phyloP scores from a whole-genome alignment of 2,797 vertebrate genomes.

The Hypotaenidia okinawae region DNA sequence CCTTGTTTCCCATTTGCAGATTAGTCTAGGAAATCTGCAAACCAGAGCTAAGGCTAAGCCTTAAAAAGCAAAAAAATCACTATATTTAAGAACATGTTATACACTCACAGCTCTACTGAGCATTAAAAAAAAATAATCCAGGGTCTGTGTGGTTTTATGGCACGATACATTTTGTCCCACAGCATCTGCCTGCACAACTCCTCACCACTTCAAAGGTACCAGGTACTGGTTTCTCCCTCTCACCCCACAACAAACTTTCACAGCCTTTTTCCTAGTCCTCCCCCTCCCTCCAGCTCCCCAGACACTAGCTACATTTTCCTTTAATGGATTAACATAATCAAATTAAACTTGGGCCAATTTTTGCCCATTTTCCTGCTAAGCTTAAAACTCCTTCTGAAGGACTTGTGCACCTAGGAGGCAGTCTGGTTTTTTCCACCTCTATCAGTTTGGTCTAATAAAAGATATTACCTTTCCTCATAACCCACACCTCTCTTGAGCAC shows the following conservation, averaged over 20 bases:
- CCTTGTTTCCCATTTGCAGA: not conserved
- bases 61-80: not conserved
- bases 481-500: conserved; percentile 28
- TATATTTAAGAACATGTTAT: not conserved
- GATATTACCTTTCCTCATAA: conserved; percentile 28
- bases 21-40: not conserved
- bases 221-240: not conserved
- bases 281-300: not conserved
- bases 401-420: not conserved
- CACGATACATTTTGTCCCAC: not conserved
- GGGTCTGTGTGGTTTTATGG: not conserved
- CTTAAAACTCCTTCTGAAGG: not conserved
- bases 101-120: not conserved
- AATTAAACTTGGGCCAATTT: not conserved
- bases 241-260: not conserved
- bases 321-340: conserved; percentile 4
- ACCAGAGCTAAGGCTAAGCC: not conserved
- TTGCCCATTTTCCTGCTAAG: not conserved
- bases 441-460: conserved; percentile 58
- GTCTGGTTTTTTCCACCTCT: conserved; percentile 10
- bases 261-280: not conserved
- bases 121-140: not conserved
- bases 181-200: not conserved
- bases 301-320: not conserved
- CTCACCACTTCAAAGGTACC: conserved; percentile 26